Evolutionary conservation across 2,113 vertebrate species (phyloP), one percentile per base, ranked within the genome.

Genomic region (Stegastes partitus): DNA sequence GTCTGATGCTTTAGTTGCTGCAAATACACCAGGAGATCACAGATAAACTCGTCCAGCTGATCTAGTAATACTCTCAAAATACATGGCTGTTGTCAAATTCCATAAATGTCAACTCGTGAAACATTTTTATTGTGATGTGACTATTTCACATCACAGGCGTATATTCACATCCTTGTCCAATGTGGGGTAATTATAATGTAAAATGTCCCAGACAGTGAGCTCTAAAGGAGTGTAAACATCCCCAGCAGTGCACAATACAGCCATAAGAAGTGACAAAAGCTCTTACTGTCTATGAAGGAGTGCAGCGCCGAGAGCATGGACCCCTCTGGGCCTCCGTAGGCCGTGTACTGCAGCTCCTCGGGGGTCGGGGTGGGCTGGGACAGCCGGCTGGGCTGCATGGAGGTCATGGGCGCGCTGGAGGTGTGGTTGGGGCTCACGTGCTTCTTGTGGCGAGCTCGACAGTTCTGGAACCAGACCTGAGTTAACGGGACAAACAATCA

Each of bases 401-500:
- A 94, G 26, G 95, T 94, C 89, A 97, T 93, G 4, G 95, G 93
- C 86, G 93, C 91, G 25, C 93, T 90, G 50, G 96, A 96, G 14
- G 94, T 95, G 84, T 97, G 96, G 64, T 96, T 96, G 49, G 96
- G 96, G 68, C 96, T 97, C 79, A 98, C 96, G 0, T 98, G 96
- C 83, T 99, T 99, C 96, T 99, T 99, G 71, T 99, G 98, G 64
- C 97, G 97, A 0, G 98, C 97, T 91, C 98, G 91, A 85, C 98
- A 99, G 70, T 99, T 98, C 87, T 99, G 98, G 94, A 99, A 99
- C 98, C 98, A 99, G 63, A 99, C 97, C 98, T 99, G 87, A 26
- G 57, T 67, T 25, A 72, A 65, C 11, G n/a, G 49, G 64, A 77
- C 53, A 66, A 77, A 68, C 21, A 11, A 0, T 47, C 11, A 12